Evolutionary conservation across 2,113 vertebrate species (phyloP).

Genomic region (Gila orcuttii): DNA sequence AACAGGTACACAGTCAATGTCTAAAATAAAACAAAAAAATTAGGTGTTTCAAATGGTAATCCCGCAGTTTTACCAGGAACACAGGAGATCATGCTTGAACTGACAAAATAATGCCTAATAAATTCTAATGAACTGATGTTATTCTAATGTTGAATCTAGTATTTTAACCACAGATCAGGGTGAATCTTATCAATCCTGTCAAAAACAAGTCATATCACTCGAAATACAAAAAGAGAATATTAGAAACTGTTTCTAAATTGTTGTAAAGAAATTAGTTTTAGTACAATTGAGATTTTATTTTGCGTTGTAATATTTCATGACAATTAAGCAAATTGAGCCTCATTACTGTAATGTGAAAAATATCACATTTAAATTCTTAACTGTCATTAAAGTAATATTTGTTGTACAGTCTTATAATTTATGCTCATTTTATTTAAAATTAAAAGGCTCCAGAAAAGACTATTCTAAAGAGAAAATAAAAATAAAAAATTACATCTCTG

Average conservation of each 20-base stretch:
- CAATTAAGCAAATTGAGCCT: neutral
- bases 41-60: neutral
- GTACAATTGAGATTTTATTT: too few relatives aligned
- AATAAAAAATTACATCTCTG: neutral
- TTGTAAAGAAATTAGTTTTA: too few relatives aligned
- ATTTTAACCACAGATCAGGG: neutral
- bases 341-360: neutral
- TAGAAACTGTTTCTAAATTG: too few relatives aligned
- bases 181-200: neutral
- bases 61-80: neutral
- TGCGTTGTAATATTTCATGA: too few relatives aligned
- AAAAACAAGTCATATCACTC: neutral
- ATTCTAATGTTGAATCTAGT: neutral
- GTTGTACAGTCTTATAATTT: neutral
- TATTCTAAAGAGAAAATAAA: neutral
- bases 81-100: neutral
- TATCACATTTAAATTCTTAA: too few relatives aligned
- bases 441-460: neutral
- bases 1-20: conserved; percentile 6
- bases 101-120: neutral
- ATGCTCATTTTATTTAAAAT: neutral
- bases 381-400: neutral
- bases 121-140: neutral
- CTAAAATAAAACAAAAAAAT: conserved; percentile 8
- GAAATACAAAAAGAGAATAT: too few relatives aligned